Evolutionary conservation across 1,140 invertebrate genomes (phyloP), one percentile per base, ranked within the genome.

Genomic region (Drosophila lacertosa): DNA sequence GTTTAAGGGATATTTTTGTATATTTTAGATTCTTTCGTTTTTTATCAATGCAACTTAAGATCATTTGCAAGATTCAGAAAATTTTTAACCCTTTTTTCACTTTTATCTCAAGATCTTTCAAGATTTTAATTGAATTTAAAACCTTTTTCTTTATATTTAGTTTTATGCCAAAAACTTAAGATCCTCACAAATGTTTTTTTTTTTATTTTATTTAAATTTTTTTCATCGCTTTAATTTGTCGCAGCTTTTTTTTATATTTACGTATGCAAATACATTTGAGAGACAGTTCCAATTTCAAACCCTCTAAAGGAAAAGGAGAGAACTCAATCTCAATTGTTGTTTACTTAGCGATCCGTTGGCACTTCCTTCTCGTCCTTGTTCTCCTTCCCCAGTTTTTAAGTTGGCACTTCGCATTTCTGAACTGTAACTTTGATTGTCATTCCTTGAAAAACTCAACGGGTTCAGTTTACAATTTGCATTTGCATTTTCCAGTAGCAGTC

Each of bases 381-480:
- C 39, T 4, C 2, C 42, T 2, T n/a, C 20, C 22, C 20, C 48
- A 64, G 29, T 64, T 64, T 29, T 22, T 24, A 29, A 29, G 0
- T 40, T 40, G 39, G 2, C 13, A n/a, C 44, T 29, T 47, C 13
- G 7, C 13, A 59, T 45, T 47, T 54, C n/a, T 67, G 16, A 79
- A 86, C 73, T 81, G 81, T 81, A 70, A 84, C 77, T 84, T 86
- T 70, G 77, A 74, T 70, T 84, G 81, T 84, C 77, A 84, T 84
- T 86, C 80, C 72, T 76, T 13, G n/a, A n/a, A 51, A 51, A 64
- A 77, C 73, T 71, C 77, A 86, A 77, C 82, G 82, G 81, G 77
- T 88, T 88, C 70, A 68, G 74, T 77, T 82, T 88, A 75, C 77
- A 88, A 82, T 88, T 86, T 83, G 45, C 74, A 82, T 88, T 86